Base-by-base conservation (phyloP, 2,113 vertebrate genomes). In the Eurystomus gularis region DNA sequence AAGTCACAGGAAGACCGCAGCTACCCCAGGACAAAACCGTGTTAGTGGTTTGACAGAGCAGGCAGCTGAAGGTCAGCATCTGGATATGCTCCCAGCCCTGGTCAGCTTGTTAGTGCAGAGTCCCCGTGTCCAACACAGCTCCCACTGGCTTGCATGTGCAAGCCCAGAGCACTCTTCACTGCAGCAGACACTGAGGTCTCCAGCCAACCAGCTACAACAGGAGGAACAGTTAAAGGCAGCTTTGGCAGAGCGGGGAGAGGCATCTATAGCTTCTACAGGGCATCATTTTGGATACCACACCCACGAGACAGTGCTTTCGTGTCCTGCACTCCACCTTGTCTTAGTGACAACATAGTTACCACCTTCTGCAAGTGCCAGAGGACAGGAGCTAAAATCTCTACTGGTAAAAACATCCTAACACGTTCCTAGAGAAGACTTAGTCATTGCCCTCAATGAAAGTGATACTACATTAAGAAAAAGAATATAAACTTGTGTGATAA, bases 161-260 rank as follows among this genome's bases (percentile, higher is more conserved):
- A 73, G 52, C 44, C 13, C 42, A 25, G 46, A 49, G 29, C 4
- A 0, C 42, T 13, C 49, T 23, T 23, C 0, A 0, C 55, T 55
- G 55, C 42, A 31, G 8, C 20, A 17, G 46, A 25, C 3, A 3
- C 55, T 0, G 2, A 42, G n/a, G 11, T 23, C 52, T 83, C 35
- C 52, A 49, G 58, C 25, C 17, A 17, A 18, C n/a, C 46, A 61
- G n/a, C 39, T 20, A 49, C 33, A 79, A 62, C 40, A 39, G 8
- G 3, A 44, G 16, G 31, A 37, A 33, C 11, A 33, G 20, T 31
- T 54, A 71, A 39, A 84, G 46, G 60, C 40, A 72, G 52, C 79
- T 78, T 40, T 61, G 26, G 25, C 4, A 4, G 60, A 42, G 2
- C 4, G 51, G 8, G 42, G 28, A 35, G 25, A 26, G 11, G 29